phyloP scores from a whole-genome alignment of 2,797 vertebrate species.

The Molossus alvarezi region DNA sequence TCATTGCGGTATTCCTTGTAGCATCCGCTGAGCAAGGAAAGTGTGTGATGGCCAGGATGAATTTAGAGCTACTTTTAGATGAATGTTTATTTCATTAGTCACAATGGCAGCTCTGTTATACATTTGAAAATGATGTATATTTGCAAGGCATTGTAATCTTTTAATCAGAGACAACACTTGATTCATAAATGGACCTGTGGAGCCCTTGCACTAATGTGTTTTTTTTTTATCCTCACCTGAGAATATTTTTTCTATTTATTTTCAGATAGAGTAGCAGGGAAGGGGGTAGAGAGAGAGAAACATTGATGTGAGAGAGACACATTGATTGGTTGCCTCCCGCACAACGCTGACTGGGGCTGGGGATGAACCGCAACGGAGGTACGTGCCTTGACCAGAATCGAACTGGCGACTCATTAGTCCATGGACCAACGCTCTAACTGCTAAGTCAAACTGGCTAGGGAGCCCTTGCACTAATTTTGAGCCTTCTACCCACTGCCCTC shows the following conservation, averaged over 20 bases:
- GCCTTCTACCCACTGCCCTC: background rate
- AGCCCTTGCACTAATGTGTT: background rate
- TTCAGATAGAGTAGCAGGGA: too few relatives aligned
- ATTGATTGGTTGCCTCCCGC: too few relatives aligned
- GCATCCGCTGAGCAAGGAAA: background rate
- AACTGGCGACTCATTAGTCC: too few relatives aligned
- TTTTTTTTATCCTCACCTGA: too few relatives aligned
- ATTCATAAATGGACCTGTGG: background rate
- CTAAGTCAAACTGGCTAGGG: too few relatives aligned
- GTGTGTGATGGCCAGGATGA: background rate
- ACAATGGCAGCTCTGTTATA: background rate
- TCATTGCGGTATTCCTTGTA: background rate
- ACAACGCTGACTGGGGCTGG: too few relatives aligned
- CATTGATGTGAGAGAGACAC: too few relatives aligned
- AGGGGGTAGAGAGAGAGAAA: too few relatives aligned
- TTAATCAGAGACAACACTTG: background rate
- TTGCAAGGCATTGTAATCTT: background rate
- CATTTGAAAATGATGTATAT: background rate
- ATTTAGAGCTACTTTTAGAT: constrained; percentile 40
- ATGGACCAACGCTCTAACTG: too few relatives aligned
- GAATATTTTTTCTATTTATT: too few relatives aligned
- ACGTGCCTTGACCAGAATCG: too few relatives aligned
- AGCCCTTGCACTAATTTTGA: background rate
- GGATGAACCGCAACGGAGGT: too few relatives aligned
- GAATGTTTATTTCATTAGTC: background rate